Conservation (phyloP, 2,888 invertebrate genomes). For the Branchellion lobata region DNA sequence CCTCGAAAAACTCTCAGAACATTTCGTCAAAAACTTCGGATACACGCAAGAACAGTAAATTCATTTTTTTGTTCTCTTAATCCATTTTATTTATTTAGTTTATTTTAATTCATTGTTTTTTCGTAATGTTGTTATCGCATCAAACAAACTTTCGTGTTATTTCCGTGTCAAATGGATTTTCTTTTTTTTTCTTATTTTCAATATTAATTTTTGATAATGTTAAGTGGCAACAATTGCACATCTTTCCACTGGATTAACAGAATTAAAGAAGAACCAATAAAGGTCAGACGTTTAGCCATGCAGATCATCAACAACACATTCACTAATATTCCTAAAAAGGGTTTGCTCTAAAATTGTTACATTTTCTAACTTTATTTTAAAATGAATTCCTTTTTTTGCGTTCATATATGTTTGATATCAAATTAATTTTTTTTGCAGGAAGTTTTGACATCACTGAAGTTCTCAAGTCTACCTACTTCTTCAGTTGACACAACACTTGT, state of each 20-base stretch:
- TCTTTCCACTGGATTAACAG: no score
- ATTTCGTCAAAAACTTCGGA: conserved; percentile 65
- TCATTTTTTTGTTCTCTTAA: neutral
- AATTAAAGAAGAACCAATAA: neutral
- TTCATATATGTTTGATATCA: no score
- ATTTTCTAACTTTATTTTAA: neutral
- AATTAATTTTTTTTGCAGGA: conserved; percentile 55
- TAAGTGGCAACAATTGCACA: no score
- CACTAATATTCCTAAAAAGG: conserved; percentile 52
- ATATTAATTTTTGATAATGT: no score
- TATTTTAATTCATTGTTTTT: no score
- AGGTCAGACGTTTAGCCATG: conserved; percentile 26
- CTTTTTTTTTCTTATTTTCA: no score
- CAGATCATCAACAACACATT: conserved; percentile 49
- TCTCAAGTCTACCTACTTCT: conserved; percentile 64
- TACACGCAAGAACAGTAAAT: conserved; percentile 34
- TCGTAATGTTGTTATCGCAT: no score
- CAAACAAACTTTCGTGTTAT: no score
- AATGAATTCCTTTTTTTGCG: neutral
- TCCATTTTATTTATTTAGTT: neutral
- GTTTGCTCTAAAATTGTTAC: conserved; percentile 44
- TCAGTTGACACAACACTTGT: no score
- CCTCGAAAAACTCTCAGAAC: conserved; percentile 78
- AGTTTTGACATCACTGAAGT: conserved; percentile 62
- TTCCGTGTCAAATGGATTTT: no score